Evolutionary conservation across 2,888 invertebrate species (phyloP), one percentile per base, ranked within the genome.

Genomic region (Agrotis puta): DNA sequence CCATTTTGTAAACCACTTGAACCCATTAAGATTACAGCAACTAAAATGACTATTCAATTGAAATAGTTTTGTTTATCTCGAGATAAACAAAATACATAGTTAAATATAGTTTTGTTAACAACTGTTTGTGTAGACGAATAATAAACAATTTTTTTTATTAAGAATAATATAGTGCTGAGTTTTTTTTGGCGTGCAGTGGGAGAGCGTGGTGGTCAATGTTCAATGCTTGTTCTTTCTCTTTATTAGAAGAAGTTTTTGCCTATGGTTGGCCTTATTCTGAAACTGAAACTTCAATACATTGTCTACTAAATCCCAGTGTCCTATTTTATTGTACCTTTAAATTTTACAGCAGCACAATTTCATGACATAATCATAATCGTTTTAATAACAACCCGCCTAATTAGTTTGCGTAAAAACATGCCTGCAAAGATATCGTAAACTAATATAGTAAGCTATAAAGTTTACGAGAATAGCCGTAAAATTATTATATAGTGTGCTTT

Each of bases 1-100:
- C 53, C 18, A 27, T 65, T 62, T 61, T 20, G 59, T 57, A 47
- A n/a, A 11, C 70, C 69, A 75, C 81, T 75, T 81, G 62, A 76
- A 76, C 76, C 65, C 77, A 81, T 78, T 81, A 78, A 78, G 78
- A 81, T 78, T 78, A 79, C 63, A 13, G 43, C 20, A 72, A 58
- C 70, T 56, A 65, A 81, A 77, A 80, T 63, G 76, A 51, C 53
- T 74, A 47, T 62, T 73, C 76, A 74, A 74, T 78, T 74, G 48
- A 66, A 78, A 75, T 80, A 70, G 62, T 65, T 81, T 75, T 11
- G 70, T 70, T 80, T 75, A 70, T 80, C 69, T 75, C 24, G 2
- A 74, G 77, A 63, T 67, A 77, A 79, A 70, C 43, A 43, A 63
- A 63, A 56, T 56, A 56, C 56, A 33, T 59, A 65, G 66, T 79